A percentile compares a stretch with the other conserved stretches of the same genome.
Conservation (phyloP, 2,888 invertebrate genomes). For the Agrotis clavis region DNA sequence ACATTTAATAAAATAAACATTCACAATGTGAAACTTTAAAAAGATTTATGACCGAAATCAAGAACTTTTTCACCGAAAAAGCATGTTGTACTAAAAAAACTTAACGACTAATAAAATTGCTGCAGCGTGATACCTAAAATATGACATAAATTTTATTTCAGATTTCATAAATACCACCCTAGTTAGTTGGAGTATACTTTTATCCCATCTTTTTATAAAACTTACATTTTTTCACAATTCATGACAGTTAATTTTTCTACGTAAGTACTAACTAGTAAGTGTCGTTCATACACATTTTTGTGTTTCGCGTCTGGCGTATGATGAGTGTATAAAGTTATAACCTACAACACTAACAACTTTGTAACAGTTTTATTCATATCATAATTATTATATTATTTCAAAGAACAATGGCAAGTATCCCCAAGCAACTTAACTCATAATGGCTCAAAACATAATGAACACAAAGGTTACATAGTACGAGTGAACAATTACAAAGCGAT, state of each 20-base stretch:
- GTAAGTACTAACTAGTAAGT: no score
- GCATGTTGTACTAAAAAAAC: not conserved
- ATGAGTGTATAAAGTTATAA: no score
- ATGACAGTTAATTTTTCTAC: not conserved
- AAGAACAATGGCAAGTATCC: no score
- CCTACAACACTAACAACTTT: no score
- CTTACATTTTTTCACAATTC: no score
- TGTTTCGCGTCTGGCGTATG: no score
- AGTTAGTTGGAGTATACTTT: no score
- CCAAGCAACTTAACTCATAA: not conserved
- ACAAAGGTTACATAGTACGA: slow-evolving; percentile 18
- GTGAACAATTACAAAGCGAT: slow-evolving; percentile 33
- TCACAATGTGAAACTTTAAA: not conserved
- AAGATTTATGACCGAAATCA: not conserved
- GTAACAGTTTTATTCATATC: no score
- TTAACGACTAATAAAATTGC: not conserved
- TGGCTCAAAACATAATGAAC: slow-evolving; percentile 22
- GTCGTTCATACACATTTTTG: no score
- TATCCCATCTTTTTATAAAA: no score
- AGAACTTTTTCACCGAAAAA: not conserved
- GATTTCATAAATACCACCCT: not conserved
- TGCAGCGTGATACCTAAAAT: not conserved
- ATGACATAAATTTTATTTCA: not conserved
- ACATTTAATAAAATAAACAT: slow-evolving; percentile 26
- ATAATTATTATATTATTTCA: no score